Percentiles rank a stretch among this genome's conserved stretches.
Conservation (phyloP, 2,797 vertebrate species). For the Cottoperca gobio region DNA sequence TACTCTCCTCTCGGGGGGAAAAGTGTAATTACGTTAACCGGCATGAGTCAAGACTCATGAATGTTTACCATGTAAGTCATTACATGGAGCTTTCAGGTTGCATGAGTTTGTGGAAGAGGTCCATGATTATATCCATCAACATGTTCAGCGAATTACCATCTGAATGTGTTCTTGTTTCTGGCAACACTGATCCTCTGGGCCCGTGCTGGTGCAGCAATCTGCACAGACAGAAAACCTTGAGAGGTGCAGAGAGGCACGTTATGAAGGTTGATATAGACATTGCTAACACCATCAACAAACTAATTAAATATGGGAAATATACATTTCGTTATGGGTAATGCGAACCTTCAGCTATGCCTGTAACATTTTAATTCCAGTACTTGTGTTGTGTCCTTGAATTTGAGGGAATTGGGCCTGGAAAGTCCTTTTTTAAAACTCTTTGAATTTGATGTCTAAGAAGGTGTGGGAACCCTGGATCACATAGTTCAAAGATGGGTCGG, state of each 20-base stretch:
- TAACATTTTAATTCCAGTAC: too few species aligned
- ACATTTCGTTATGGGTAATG: background rate
- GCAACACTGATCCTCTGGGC: background rate
- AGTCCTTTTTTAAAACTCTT: too few species aligned
- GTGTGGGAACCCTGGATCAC: too few species aligned
- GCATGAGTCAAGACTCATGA: background rate
- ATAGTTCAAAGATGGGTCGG: too few species aligned
- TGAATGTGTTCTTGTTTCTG: background rate
- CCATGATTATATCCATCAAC: background rate
- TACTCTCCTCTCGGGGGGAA: background rate
- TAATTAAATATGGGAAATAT: background rate
- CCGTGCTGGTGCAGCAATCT: background rate
- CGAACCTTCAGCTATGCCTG: too few species aligned
- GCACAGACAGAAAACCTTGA: background rate
- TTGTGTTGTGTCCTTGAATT: too few species aligned
- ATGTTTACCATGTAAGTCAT: conserved; percentile 15
- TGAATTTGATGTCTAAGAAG: too few species aligned
- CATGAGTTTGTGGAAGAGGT: background rate
- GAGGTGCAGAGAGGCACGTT: background rate
- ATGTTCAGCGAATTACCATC: background rate
- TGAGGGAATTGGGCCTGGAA: too few species aligned
- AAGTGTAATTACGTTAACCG: background rate
- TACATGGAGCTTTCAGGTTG: background rate
- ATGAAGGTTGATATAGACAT: background rate
- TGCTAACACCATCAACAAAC: background rate